phyloP scores from a whole-genome alignment of 2,888 invertebrate genomes.

The Bursaphelenchus okinawaensis region DNA sequence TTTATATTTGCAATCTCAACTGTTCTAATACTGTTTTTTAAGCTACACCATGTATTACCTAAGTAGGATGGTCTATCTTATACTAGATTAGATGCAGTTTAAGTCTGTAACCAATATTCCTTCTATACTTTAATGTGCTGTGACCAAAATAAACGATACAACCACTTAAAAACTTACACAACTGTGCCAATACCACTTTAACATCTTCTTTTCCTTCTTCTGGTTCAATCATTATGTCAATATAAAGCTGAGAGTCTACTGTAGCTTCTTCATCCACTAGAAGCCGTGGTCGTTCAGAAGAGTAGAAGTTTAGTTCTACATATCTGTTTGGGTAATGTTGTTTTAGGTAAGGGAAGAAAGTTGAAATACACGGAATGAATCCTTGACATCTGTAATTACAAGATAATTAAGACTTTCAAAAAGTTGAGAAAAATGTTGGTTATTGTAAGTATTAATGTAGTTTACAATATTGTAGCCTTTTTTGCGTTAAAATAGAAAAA shows the following conservation, averaged over 20 bases:
- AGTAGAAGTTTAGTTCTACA: conserved; percentile 43
- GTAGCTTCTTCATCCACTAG: not conserved
- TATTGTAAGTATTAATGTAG: too few relatives aligned
- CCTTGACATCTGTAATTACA: conserved; percentile 33
- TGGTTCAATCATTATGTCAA: conserved; percentile 36
- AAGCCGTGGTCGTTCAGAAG: conserved; percentile 20
- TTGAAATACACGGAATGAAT: conserved; percentile 40
- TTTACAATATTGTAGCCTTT: too few relatives aligned
- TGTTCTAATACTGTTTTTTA: too few relatives aligned
- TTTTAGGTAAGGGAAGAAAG: conserved; percentile 38
- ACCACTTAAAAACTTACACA: not conserved
- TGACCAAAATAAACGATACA: too few relatives aligned
- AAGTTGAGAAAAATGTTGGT: not conserved
- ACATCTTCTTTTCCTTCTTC: conserved; percentile 1
- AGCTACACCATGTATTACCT: too few relatives aligned
- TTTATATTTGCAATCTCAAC: too few relatives aligned
- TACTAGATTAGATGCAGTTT: too few relatives aligned
- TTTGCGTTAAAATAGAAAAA: too few relatives aligned
- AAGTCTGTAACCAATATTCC: too few relatives aligned
- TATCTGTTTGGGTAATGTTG: conserved; percentile 36
- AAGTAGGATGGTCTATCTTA: too few relatives aligned
- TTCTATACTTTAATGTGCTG: too few relatives aligned
- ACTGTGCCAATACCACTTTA: not conserved
- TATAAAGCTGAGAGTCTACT: conserved; percentile 27
- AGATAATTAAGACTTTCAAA: not conserved